Conservation (phyloP, 2,888 invertebrate genomes). For the Hyposoter dolosus region DNA sequence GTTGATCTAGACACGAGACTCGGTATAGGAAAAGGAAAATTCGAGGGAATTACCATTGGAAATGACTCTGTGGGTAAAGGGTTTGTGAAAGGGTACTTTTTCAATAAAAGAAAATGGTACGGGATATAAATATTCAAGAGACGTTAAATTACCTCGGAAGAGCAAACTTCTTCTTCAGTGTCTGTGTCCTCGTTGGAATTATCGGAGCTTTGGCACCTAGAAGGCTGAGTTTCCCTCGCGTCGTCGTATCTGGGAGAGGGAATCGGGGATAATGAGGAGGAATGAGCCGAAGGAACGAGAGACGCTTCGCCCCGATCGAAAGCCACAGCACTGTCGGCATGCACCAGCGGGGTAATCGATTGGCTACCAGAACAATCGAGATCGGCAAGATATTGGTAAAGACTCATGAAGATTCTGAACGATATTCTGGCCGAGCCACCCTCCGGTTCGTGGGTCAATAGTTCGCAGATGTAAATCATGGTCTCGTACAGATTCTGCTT, state of each 20-base stretch:
- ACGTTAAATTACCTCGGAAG: slow-evolving; percentile 43
- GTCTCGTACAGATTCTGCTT: slow-evolving; percentile 90
- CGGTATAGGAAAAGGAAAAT: neutral
- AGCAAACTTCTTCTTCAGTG: slow-evolving; percentile 38
- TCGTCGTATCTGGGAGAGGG: slow-evolving; percentile 21
- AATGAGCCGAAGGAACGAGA: slow-evolving; percentile 55
- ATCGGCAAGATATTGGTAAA: slow-evolving; percentile 82
- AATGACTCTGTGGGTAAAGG: slow-evolving; percentile 9
- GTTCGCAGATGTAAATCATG: slow-evolving; percentile 92
- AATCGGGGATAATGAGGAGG: slow-evolving; percentile 37
- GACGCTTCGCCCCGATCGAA: slow-evolving; percentile 47
- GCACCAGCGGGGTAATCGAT: slow-evolving; percentile 60
- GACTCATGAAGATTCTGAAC: slow-evolving; percentile 87
- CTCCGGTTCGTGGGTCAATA: slow-evolving; percentile 92
- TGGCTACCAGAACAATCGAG: slow-evolving; percentile 77
- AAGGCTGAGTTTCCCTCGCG: slow-evolving; percentile 36
- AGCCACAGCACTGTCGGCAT: slow-evolving; percentile 28
- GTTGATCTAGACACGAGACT: neutral
- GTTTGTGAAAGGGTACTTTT: slow-evolving; percentile 2
- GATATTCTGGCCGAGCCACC: slow-evolving; percentile 92
- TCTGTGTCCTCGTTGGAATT: slow-evolving; percentile 43
- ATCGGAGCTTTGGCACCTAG: slow-evolving; percentile 38
- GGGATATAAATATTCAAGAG: slow-evolving; percentile 40
- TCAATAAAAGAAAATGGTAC: slow-evolving; percentile 1
- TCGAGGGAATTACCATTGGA: neutral